Conservation (phyloP, 2,888 invertebrate genomes). For the Pammene fasciana region DNA sequence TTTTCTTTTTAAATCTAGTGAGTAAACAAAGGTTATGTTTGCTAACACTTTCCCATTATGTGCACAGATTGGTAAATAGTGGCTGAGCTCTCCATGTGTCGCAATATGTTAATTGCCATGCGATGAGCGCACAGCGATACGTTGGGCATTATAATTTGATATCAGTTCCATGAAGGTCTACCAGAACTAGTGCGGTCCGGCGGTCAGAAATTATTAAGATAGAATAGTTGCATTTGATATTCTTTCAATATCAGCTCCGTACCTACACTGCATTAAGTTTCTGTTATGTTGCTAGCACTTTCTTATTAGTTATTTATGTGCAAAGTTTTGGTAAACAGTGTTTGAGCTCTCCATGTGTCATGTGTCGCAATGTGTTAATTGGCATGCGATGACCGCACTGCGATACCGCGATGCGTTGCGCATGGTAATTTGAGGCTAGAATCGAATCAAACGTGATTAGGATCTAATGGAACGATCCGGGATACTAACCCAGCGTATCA, state of each 20-base stretch:
- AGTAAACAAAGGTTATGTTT: background rate
- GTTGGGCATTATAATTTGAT: background rate
- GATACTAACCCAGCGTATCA: too few relatives aligned
- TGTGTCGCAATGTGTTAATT: slow-evolving; percentile 27
- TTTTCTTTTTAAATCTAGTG: too few relatives aligned
- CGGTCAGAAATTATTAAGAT: too few relatives aligned
- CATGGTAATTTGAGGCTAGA: background rate
- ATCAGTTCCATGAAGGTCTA: too few relatives aligned
- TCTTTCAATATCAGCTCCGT: too few relatives aligned
- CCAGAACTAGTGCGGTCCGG: too few relatives aligned
- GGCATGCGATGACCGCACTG: slow-evolving; percentile 16
- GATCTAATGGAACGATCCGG: too few relatives aligned
- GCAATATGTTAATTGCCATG: slow-evolving; percentile 22
- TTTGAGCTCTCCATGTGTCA: slow-evolving; percentile 32
- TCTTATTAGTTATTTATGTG: slow-evolving; percentile 6
- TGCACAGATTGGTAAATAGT: slow-evolving; percentile 30
- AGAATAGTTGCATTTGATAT: too few relatives aligned
- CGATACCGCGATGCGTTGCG: background rate
- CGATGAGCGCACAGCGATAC: slow-evolving; percentile 11
- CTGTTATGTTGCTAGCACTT: too few relatives aligned
- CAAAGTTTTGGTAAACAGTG: slow-evolving; percentile 36
- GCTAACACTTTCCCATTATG: slow-evolving; percentile 30
- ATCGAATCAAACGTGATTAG: background rate
- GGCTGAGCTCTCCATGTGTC: slow-evolving; percentile 31
- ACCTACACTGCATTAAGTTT: too few relatives aligned